phyloP scores from a whole-genome alignment of 1,140 invertebrate genomes.

The Brachionus calyciflorus region DNA sequence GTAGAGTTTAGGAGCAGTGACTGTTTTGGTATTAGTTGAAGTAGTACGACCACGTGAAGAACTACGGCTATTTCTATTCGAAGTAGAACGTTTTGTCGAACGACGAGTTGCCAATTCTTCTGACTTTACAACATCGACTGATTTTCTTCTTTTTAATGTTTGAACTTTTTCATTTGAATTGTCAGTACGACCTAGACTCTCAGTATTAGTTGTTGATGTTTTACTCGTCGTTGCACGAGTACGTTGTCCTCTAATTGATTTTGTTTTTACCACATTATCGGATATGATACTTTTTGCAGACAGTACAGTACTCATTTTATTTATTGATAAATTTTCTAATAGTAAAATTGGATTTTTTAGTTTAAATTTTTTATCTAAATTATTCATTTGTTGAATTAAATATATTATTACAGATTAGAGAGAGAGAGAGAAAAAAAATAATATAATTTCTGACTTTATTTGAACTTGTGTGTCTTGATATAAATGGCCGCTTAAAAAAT shows the following conservation, averaged over 20 bases:
- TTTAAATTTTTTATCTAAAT: slow-evolving; percentile 3
- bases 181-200: not conserved
- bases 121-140: not conserved
- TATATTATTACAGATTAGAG: no score
- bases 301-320: not conserved
- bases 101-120: not conserved
- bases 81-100: not conserved
- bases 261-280: no score
- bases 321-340: not conserved
- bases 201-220: not conserved
- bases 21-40: not conserved
- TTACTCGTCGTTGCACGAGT: not conserved
- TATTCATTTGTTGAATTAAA: no score
- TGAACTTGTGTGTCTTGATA: no score
- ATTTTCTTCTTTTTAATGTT: not conserved
- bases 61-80: not conserved
- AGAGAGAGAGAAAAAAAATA: no score
- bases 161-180: not conserved
- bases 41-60: not conserved
- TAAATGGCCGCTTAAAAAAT: no score
- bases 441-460: no score
- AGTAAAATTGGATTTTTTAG: slow-evolving; percentile 9
- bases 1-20: not conserved
- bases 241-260: no score
- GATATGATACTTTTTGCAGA: no score